A percentile compares a stretch with the other conserved stretches of the same genome.
Evolutionary conservation across 2,888 invertebrate species (phyloP).

Genomic region (Romanomermis culicivorax): DNA sequence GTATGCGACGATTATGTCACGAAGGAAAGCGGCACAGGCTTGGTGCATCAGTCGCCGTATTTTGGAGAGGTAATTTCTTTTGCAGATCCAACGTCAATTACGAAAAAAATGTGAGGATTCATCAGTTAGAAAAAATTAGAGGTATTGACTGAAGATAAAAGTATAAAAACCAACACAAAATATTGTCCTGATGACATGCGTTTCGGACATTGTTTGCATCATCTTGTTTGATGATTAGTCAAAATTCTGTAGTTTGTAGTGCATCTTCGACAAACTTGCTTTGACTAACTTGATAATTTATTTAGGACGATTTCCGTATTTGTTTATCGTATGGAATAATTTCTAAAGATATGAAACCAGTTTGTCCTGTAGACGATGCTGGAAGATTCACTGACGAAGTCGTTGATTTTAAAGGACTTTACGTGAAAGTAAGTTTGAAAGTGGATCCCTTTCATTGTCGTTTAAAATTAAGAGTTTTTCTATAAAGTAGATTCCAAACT

Average conservation of each 20-base stretch:
- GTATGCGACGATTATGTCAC: constrained; percentile 77
- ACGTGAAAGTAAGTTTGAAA: constrained; percentile 48
- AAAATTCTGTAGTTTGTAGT: no score
- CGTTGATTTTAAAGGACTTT: constrained; percentile 60
- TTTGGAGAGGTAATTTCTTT: constrained; percentile 61
- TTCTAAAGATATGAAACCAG: constrained; percentile 53
- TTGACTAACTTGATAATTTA: no score
- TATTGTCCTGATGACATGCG: no score
- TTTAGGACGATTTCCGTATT: constrained; percentile 68
- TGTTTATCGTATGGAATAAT: constrained; percentile 50
- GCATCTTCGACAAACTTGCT: no score
- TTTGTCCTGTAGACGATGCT: constrained; percentile 82
- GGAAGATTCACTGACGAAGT: constrained; percentile 67
- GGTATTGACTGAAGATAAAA: no score
- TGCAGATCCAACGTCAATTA: not conserved
- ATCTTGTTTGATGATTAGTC: no score
- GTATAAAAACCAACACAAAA: no score
- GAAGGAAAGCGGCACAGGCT: constrained; percentile 82
- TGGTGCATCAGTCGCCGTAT: constrained; percentile 95
- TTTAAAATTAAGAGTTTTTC: no score
- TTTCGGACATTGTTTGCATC: no score
- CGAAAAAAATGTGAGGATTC: not conserved
- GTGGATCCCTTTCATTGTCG: no score
- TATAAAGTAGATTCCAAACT: no score
- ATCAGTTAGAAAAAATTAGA: no score